Base-by-base conservation (phyloP, 2,888 invertebrate species). In the Rosalia funebris region DNA sequence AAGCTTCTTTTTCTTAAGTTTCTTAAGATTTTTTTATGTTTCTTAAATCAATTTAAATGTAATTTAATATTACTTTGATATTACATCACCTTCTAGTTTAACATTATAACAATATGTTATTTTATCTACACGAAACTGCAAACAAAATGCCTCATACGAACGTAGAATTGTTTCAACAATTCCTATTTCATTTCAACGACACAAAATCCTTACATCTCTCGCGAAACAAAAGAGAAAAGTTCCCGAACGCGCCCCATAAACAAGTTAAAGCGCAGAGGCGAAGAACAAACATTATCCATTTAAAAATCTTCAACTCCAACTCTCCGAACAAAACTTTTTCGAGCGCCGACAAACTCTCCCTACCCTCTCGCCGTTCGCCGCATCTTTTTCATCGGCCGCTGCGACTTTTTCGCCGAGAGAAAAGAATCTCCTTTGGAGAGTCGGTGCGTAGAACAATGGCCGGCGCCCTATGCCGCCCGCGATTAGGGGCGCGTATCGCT, bases 401-500 rank as follows among this genome's bases (percentile, higher is more conserved):
- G 39, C 47, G 52, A 62, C 52, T 65, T 70, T 69, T 68, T 64
- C 68, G 63, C 54, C 53, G 56, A 59, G 61, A 57, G 66, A 66
- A 71, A 70, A 69, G 70, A 70, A 66, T 66, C 57, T 65, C 57
- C 63, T 57, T 48, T 53, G n/a, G n/a, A n/a, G n/a, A 48, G 50
- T 41, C 45, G 19, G 17, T 32, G 48, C 42, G 55, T 16, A 58
- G 60, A 71, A 77, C 76, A 77, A 77, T 74, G 75, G 65, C 66
- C 25, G 63, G 63, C 44, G 55, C 72, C 65, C 53, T 75, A 73
- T 63, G 67, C 34, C 15, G 10, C 31, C 36, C 46, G 48, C 41
- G 58, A 34, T 71, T 77, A 78, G 63, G 70, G 78, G 53, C 73
- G 73, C 77, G 61, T 75, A 64, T 79, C 68, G 76, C 72, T 48